Percentiles rank a stretch among this genome's conserved stretches.
Evolutionary conservation across 1,140 invertebrate genomes (phyloP).

Genomic region (Oncopodura yosiiana): DNA sequence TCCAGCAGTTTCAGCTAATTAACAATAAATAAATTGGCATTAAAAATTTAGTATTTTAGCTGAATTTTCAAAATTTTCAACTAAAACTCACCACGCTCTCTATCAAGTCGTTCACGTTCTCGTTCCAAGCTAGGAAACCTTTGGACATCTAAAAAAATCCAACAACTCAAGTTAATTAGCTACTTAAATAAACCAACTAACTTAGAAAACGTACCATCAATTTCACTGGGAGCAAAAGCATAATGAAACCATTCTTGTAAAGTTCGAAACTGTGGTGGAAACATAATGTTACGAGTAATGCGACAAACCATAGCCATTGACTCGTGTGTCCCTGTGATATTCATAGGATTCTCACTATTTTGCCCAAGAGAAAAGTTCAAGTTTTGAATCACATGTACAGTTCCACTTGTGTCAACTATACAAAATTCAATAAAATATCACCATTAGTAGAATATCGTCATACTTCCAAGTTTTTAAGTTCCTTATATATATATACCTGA

Average conservation of each 20-base stretch:
- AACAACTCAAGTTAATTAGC: conserved; percentile 2
- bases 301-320: conserved; percentile 88
- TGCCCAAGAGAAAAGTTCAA: conserved; percentile 79
- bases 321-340: conserved; percentile 46
- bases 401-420: conserved; percentile 39
- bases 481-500: conserved; percentile 45
- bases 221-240: conserved; percentile 83
- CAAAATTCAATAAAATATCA: conserved; percentile 3
- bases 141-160: conserved; percentile 61
- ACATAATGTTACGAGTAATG: conserved; percentile 78
- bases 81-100: conserved; percentile 38
- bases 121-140: conserved; percentile 75
- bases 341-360: conserved; percentile 50
- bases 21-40: no score
- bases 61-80: no score
- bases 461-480: not conserved
- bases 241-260: conserved; percentile 95
- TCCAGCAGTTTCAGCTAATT: conserved; percentile 36
- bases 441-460: not conserved
- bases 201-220: conserved; percentile 60
- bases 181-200: not conserved
- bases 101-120: conserved; percentile 46
- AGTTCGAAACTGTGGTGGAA: conserved; percentile 88
- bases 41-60: no score
- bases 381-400: conserved; percentile 70